Conservation (phyloP, 2,113 vertebrate species). For the Ciconia boyciana region DNA sequence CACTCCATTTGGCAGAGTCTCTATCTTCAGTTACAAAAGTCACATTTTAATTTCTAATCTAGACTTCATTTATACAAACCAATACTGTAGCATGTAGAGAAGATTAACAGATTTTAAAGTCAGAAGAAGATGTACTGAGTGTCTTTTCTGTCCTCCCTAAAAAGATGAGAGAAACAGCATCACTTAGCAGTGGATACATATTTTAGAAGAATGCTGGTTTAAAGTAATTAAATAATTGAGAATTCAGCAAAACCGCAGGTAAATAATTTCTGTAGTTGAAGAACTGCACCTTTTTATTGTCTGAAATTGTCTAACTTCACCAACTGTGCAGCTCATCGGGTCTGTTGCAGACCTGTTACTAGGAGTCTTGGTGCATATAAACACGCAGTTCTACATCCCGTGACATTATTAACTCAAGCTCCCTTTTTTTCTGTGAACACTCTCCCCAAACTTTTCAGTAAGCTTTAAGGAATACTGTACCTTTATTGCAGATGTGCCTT, state of each 20-base stretch:
- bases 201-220: not conserved
- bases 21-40: not conserved
- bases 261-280: not conserved
- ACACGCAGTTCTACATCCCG: too few relatives aligned
- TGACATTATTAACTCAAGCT: too few relatives aligned
- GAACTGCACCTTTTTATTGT: not conserved
- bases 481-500: not conserved
- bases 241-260: not conserved
- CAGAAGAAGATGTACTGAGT: not conserved
- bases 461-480: not conserved
- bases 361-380: too few relatives aligned
- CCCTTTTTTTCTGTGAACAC: not conserved
- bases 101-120: too few relatives aligned
- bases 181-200: not conserved
- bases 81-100: fast-evolving
- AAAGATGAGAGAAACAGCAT: not conserved
- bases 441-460: not conserved
- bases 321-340: not conserved
- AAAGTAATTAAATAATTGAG: not conserved
- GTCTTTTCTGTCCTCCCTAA: not conserved
- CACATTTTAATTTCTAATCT: not conserved
- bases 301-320: not conserved
- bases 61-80: not conserved
- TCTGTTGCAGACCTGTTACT: not conserved
- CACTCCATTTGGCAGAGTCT: not conserved